Conservation (phyloP, 1,140 invertebrate genomes). For the Lepidostoma basale region DNA sequence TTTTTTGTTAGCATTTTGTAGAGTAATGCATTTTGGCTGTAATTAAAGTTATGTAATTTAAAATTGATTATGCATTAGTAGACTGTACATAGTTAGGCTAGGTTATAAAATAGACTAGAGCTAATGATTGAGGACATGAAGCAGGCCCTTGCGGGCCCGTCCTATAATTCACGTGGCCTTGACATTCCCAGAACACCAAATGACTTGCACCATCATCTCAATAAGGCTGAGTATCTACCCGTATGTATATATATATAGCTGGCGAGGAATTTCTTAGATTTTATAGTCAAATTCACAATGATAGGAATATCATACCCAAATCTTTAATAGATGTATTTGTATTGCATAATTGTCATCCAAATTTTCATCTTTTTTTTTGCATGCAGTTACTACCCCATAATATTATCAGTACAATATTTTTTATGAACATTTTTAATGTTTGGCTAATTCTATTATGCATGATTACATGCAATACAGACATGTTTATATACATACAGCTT, state of each 20-base stretch:
- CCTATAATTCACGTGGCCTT: conserved; percentile 42
- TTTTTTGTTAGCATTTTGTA: conserved; percentile 30
- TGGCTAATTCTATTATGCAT: too few relatives aligned
- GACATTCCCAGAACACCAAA: conserved; percentile 46
- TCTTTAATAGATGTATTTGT: too few relatives aligned
- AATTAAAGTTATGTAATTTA: conserved; percentile 34
- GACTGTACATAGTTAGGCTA: conserved; percentile 14
- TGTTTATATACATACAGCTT: too few relatives aligned
- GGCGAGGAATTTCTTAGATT: too few relatives aligned
- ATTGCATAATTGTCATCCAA: too few relatives aligned
- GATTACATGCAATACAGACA: too few relatives aligned
- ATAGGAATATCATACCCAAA: too few relatives aligned
- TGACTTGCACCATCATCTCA: conserved; percentile 38
- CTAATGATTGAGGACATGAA: conserved; percentile 8
- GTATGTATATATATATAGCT: conserved; percentile 40
- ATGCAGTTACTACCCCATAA: too few relatives aligned
- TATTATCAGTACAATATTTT: too few relatives aligned
- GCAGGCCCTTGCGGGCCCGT: conserved; percentile 36
- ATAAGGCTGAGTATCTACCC: conserved; percentile 46
- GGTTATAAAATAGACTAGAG: background rate
- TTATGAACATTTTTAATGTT: too few relatives aligned
- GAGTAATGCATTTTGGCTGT: conserved; percentile 36
- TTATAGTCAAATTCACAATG: too few relatives aligned
- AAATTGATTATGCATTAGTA: background rate
- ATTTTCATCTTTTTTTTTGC: too few relatives aligned